Evolutionary conservation across 2,888 invertebrate species (phyloP).

Genomic region (Lathronympha strigana): DNA sequence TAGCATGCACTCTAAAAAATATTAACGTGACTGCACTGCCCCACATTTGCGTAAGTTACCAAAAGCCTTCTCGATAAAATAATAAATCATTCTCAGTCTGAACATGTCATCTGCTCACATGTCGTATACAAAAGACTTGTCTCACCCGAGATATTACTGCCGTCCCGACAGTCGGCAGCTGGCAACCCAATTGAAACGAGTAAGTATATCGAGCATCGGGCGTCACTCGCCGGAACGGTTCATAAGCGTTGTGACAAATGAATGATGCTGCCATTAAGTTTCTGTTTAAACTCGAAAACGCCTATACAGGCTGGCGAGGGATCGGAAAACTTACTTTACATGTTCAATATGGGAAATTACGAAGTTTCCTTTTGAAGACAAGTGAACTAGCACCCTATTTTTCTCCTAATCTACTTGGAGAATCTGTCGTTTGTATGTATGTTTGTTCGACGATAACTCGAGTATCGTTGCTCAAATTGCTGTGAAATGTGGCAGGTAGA

Average conservation of each 20-base stretch:
- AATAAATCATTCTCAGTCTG: slow-evolving; percentile 68
- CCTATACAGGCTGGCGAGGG: not conserved
- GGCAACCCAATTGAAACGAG: slow-evolving; percentile 47
- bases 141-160: slow-evolving; percentile 54
- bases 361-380: no score
- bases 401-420: no score
- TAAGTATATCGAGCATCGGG: slow-evolving; percentile 34
- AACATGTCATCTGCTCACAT: slow-evolving; percentile 53
- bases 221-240: slow-evolving; percentile 38
- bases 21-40: not conserved
- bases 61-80: slow-evolving; percentile 50
- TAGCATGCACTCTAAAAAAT: not conserved
- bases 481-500: no score
- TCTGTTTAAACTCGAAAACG: slow-evolving; percentile 7
- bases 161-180: slow-evolving; percentile 58
- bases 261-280: slow-evolving; percentile 28
- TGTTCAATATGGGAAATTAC: not conserved
- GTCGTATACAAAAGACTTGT: slow-evolving; percentile 53
- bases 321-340: not conserved
- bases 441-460: no score
- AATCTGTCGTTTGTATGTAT: no score
- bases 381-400: no score
- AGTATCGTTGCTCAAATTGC: no score
- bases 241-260: slow-evolving; percentile 40
- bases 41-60: slow-evolving; percentile 12